Evolutionary conservation across 2,113 vertebrate species (phyloP).

Genomic region (Chionodraco myersi): DNA sequence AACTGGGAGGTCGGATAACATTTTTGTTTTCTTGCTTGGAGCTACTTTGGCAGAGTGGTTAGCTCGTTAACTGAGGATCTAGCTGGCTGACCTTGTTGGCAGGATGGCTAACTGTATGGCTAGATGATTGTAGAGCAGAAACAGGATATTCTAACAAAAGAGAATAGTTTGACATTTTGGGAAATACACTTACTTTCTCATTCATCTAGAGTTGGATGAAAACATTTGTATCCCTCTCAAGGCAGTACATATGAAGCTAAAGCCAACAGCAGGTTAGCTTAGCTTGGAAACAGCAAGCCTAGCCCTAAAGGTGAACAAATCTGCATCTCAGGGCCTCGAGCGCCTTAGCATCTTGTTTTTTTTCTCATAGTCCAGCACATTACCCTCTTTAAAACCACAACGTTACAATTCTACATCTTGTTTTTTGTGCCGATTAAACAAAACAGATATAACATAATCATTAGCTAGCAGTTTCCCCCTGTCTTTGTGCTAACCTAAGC

Average conservation of each 20-base stretch:
- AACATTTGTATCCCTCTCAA: not conserved
- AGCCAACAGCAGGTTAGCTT: not conserved
- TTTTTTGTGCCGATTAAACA: not conserved
- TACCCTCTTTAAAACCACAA: not conserved
- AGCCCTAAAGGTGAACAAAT: not conserved
- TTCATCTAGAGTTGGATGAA: not conserved
- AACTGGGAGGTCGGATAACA: conserved; percentile 17
- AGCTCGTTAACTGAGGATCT: conserved; percentile 12
- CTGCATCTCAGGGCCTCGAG: not conserved
- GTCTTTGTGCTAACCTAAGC: not conserved
- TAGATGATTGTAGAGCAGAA: conserved; percentile 26
- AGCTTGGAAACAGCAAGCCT: not conserved
- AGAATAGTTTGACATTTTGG: not conserved
- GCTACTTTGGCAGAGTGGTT: conserved; percentile 20
- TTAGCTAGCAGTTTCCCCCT: not conserved
- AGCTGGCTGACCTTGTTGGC: conserved; percentile 47
- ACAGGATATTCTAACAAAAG: conserved; percentile 1
- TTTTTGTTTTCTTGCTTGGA: conserved; percentile 56
- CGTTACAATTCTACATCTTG: not conserved
- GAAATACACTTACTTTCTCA: not conserved
- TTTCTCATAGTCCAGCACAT: not conserved
- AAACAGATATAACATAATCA: not conserved
- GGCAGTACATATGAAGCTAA: not conserved
- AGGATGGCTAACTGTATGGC: conserved; percentile 6
- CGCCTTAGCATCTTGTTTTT: not conserved